Conservation (phyloP, 2,888 invertebrate genomes). For the Caenorhabditis sp. region DNA sequence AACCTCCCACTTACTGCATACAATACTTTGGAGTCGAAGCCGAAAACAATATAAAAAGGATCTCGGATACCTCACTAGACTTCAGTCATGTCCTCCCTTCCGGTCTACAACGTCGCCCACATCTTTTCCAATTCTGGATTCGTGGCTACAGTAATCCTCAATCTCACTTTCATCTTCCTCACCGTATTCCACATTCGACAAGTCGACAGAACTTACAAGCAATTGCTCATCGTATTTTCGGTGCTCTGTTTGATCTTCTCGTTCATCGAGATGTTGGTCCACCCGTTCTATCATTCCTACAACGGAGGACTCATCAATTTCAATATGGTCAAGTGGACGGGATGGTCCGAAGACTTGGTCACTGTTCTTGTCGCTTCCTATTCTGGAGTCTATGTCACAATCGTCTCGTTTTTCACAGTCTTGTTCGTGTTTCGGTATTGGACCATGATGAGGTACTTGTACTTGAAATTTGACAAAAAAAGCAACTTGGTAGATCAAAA, state of each 20-base stretch:
- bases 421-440: constrained; percentile 43
- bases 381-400: constrained; percentile 49
- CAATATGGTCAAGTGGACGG: constrained; percentile 43
- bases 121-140: constrained; percentile 34
- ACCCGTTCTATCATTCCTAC: constrained; percentile 47
- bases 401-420: constrained; percentile 48
- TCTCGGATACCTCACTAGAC: no score
- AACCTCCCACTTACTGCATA: no score
- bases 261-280: constrained; percentile 51
- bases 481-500: background rate
- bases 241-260: constrained; percentile 36
- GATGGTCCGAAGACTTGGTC: constrained; percentile 19
- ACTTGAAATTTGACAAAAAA: background rate
- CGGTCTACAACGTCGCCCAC: constrained; percentile 11
- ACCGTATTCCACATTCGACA: constrained; percentile 32
- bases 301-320: constrained; percentile 45
- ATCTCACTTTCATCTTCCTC: constrained; percentile 29
- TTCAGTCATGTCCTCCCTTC: constrained; percentile 46
- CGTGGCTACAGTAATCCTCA: constrained; percentile 34
- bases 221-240: constrained; percentile 14
- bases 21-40: no score
- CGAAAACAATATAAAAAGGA: no score
- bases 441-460: constrained; percentile 44
- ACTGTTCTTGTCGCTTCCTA: constrained; percentile 36
- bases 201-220: constrained; percentile 37